phyloP scores from a whole-genome alignment of 2,113 vertebrate genomes.

The Chrysemys picta region DNA sequence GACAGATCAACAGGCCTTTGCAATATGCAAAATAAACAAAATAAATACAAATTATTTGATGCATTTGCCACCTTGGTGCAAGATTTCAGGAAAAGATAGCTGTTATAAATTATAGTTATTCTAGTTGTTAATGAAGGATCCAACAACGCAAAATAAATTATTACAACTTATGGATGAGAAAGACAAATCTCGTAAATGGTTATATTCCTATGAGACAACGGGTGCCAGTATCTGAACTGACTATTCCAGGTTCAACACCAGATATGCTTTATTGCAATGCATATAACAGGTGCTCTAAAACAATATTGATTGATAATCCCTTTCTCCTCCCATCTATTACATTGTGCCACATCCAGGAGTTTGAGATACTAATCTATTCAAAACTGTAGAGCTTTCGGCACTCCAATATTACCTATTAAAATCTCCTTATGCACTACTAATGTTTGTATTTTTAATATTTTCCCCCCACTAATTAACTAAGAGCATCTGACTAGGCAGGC shows the following conservation, averaged over 20 bases:
- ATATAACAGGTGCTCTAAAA: background rate
- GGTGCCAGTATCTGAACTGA: background rate
- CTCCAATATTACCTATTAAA: background rate
- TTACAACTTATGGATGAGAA: background rate
- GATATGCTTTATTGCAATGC: background rate
- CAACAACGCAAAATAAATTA: background rate
- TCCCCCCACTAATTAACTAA: background rate
- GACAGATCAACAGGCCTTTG: background rate
- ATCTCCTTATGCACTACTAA: background rate
- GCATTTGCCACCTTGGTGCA: background rate
- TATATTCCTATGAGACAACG: background rate
- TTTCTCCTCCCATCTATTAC: background rate
- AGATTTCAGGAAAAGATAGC: conserved; percentile 2
- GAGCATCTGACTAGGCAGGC: conserved; percentile 9
- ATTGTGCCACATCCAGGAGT: background rate
- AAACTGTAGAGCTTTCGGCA: background rate
- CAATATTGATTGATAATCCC: background rate
- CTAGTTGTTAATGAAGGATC: background rate
- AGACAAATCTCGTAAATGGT: background rate
- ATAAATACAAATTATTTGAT: background rate
- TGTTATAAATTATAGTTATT: background rate
- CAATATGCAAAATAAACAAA: background rate
- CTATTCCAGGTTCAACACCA: background rate
- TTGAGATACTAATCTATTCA: background rate
- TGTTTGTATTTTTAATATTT: background rate